Base-by-base conservation (phyloP, 2,797 vertebrate genomes). In the Rhadinocentrus ornatus region DNA sequence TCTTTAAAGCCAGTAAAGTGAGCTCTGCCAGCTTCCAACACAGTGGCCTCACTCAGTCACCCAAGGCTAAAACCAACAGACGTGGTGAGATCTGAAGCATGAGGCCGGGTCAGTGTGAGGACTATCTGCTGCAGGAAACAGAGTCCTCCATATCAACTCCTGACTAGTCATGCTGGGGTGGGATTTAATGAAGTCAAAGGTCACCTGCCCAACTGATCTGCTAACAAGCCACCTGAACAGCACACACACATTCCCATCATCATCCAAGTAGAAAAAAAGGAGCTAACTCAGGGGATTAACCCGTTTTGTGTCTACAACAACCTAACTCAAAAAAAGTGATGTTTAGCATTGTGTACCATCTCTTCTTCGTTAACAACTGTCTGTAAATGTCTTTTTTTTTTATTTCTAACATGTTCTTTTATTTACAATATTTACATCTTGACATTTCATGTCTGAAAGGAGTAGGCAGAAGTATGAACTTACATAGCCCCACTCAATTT, bases 21-120 rank as follows among this genome's bases (percentile, higher is more conserved):
- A 69, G 78, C 78, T 39, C 41, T 73, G 82, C 76, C 82, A 79
- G 50, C 64, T 52, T 81, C 73, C 9, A 35, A 66, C 77, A 77
- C 24, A 27, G 62, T 4, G 64, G 62, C 74, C 52, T 59, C 35
- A 73, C 71, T 61, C 67, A 63, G 55, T 58, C 54, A 11, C 39
- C 52, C 11, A 3, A 6, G 18, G 46, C 26, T 54, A 73, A 80
- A 80, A 78, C 65, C 72, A 77, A 81, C 75, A 78, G 75, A 80
- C 73, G 22, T 41, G 6, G 1, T 12, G 55, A 65, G 69, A 71
- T 46, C 26, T 68, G 44, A 62, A 74, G 48, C 18, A 13, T 0
- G 35, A 59, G 48, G 61, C 31, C 60, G 6, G 78, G 77, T 75
- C 62, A 39, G 55, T 2, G 70, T 62, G 13, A 20, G 60, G 44